Conservation (phyloP, 2,888 invertebrate genomes). For the Caenorhabditis wallacei region DNA sequence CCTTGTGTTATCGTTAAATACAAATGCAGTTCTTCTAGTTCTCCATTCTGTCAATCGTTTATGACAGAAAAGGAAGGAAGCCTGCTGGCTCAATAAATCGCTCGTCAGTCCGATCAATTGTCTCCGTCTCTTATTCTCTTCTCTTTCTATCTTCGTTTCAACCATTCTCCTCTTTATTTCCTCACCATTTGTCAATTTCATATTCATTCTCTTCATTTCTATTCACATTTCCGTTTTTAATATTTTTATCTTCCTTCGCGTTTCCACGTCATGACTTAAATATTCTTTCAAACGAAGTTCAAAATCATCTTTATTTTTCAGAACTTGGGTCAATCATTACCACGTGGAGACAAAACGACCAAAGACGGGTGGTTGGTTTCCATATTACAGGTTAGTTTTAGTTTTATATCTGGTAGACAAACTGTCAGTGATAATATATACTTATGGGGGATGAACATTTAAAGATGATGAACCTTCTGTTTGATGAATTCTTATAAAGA, state of each 20-base stretch:
- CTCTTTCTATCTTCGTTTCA: background rate
- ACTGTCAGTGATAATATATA: no score
- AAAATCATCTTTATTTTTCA: conserved; percentile 10
- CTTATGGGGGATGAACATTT: no score
- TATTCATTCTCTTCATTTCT: background rate
- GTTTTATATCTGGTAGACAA: background rate
- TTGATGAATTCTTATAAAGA: no score
- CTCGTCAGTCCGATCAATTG: conserved; percentile 15
- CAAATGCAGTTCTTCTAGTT: no score
- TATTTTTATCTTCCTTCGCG: background rate
- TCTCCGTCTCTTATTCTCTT: conserved; percentile 7
- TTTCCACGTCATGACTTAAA: background rate
- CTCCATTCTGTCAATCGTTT: background rate
- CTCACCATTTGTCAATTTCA: background rate
- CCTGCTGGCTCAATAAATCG: background rate
- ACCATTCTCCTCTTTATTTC: background rate
- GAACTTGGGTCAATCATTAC: conserved; percentile 52
- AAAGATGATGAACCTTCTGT: no score
- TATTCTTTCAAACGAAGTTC: no score
- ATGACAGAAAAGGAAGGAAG: background rate
- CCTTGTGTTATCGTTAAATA: no score
- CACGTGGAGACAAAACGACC: conserved; percentile 33
- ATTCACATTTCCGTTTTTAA: background rate
- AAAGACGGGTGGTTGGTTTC: conserved; percentile 5
- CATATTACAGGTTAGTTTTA: conserved; percentile 18